Conservation (phyloP, 2,113 vertebrate genomes). For the Menidia beryllina region DNA sequence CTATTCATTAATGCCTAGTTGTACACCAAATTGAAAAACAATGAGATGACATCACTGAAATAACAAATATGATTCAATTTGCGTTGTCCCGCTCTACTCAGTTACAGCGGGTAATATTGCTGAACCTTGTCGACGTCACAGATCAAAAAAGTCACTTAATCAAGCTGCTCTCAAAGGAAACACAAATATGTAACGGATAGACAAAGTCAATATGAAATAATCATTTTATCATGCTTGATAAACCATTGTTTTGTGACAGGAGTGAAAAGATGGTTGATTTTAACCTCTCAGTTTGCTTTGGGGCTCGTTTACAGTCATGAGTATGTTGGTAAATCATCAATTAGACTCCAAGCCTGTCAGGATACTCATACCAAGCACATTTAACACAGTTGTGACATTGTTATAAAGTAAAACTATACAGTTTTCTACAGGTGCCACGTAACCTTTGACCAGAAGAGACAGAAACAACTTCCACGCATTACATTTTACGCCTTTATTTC, state of each 20-base stretch:
- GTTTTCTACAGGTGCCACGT: conserved; percentile 58
- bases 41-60: background rate
- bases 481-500: conserved; percentile 62
- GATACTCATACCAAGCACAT: conserved; percentile 53
- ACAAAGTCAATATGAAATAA: background rate
- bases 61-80: background rate
- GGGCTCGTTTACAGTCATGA: conserved; percentile 31
- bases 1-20: conserved; percentile 9
- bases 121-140: background rate
- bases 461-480: conserved; percentile 82
- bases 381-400: conserved; percentile 53
- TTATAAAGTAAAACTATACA: conserved; percentile 67
- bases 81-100: background rate
- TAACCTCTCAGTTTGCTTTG: conserved; percentile 5
- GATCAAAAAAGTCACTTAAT: background rate
- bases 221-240: background rate
- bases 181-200: background rate
- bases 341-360: conserved; percentile 11
- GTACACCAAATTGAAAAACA: conserved; percentile 29
- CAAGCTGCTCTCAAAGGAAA: background rate
- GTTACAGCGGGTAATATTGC: background rate
- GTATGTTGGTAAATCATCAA: conserved; percentile 23
- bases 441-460: conserved; percentile 75
- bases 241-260: background rate
- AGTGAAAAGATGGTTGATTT: background rate